Percentiles rank a stretch among this genome's conserved stretches.
Conservation (phyloP, 2,113 vertebrate genomes). For the Neolamprologus sp. region DNA sequence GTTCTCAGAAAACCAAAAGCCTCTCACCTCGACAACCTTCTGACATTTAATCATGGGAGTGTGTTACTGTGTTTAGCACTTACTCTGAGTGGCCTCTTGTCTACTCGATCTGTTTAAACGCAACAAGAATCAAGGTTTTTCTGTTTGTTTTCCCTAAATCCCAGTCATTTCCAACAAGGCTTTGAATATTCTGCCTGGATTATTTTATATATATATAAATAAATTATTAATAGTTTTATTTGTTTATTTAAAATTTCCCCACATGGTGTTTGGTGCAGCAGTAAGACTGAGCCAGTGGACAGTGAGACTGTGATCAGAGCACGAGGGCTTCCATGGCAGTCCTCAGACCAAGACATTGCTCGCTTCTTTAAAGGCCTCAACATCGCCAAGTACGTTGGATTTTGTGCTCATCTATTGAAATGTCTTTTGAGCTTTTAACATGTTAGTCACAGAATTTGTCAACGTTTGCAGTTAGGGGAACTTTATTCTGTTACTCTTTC, state of each 20-base stretch:
- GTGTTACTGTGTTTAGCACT: slow-evolving; percentile 19
- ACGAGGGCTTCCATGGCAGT: slow-evolving; percentile 93
- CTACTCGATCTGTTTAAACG: neutral
- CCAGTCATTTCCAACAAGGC: neutral
- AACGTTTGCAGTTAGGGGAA: neutral
- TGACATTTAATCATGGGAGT: slow-evolving; percentile 48
- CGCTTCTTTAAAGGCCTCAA: slow-evolving; percentile 97
- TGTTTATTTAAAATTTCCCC: neutral
- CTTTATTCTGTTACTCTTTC: neutral
- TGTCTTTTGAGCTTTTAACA: neutral
- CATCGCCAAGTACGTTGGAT: slow-evolving; percentile 84
- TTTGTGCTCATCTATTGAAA: neutral
- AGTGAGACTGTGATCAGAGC: slow-evolving; percentile 94
- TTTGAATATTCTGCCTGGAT: neutral
- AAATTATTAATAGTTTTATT: neutral
- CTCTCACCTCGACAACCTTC: slow-evolving; percentile 33
- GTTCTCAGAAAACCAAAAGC: slow-evolving; percentile 28
- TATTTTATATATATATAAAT: neutral
- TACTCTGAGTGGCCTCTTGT: neutral
- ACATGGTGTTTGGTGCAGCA: slow-evolving; percentile 64
- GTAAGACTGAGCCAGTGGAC: slow-evolving; percentile 88
- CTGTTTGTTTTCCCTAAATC: neutral
- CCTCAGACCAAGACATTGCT: slow-evolving; percentile 95
- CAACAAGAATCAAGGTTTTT: neutral
- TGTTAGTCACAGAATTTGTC: neutral